Conservation (phyloP, 1,140 invertebrate genomes). For the Eumaeus atala region DNA sequence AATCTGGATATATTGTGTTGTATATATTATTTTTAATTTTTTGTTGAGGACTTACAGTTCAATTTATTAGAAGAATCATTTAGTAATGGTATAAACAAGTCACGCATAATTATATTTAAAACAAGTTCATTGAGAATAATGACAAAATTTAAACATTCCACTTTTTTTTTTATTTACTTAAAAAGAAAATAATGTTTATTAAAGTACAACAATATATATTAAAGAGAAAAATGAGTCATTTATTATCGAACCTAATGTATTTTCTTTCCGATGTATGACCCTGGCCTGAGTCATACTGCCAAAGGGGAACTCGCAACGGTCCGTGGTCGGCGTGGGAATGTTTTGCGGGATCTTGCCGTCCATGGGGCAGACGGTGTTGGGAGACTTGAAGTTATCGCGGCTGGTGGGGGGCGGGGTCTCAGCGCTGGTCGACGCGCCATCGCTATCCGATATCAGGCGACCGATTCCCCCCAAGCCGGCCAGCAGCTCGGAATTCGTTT, state of each 20-base stretch:
- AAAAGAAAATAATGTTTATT: no score
- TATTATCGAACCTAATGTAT: conserved; percentile 55
- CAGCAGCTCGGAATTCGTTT: conserved; percentile 49
- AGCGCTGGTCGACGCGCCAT: conserved; percentile 40
- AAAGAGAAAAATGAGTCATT: no score
- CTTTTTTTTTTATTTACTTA: no score
- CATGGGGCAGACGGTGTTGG: conserved; percentile 87
- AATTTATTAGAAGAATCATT: no score
- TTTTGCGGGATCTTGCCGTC: conserved; percentile 80
- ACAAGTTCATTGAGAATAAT: no score
- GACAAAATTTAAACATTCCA: no score
- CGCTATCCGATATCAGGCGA: conserved; percentile 42
- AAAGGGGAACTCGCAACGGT: conserved; percentile 83
- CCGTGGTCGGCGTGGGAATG: conserved; percentile 65
- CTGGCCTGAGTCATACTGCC: conserved; percentile 91
- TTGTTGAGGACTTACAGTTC: no score
- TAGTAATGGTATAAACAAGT: no score
- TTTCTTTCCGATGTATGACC: conserved; percentile 75
- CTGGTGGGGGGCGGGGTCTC: conserved; percentile 29
- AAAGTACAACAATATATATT: no score
- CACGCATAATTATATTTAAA: no score
- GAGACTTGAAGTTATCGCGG: conserved; percentile 80
- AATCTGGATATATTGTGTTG: no score
- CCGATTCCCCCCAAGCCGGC: conserved; percentile 56
- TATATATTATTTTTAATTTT: no score